phyloP scores from a whole-genome alignment of 2,888 invertebrate genomes.

The Ethmia dodecea region DNA sequence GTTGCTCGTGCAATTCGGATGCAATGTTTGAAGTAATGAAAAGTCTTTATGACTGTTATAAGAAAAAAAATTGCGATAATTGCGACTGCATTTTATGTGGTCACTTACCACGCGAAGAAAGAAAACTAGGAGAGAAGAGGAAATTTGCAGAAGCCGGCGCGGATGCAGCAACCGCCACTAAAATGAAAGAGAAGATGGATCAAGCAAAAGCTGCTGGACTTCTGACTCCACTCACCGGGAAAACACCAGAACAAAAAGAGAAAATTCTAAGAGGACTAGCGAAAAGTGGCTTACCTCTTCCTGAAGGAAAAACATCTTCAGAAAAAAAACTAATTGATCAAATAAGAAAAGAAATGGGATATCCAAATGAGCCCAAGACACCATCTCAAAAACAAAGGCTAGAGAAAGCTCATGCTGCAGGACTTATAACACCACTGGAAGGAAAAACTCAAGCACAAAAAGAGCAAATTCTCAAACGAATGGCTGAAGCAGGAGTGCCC shows the following conservation, averaged over 20 bases:
- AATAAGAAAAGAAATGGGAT: slow-evolving; percentile 19
- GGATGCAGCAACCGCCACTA: slow-evolving; percentile 8
- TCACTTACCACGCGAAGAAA: slow-evolving; percentile 33
- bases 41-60: slow-evolving; percentile 56
- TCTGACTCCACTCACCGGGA: slow-evolving; percentile 22
- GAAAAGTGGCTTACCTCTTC: slow-evolving; percentile 18
- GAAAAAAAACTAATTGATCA: slow-evolving; percentile 26
- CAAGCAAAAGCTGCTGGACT: slow-evolving; percentile 18
- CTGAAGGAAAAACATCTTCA: slow-evolving; percentile 22
- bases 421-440: slow-evolving; percentile 26
- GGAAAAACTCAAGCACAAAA: slow-evolving; percentile 27
- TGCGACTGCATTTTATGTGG: slow-evolving; percentile 55
- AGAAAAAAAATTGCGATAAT: slow-evolving; percentile 52
- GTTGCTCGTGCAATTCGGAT: slow-evolving; percentile 56
- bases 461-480: slow-evolving; percentile 20
- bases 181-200: slow-evolving; percentile 19
- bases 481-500: slow-evolving; percentile 21
- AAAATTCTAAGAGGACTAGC: slow-evolving; percentile 18
- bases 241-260: slow-evolving; percentile 26
- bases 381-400: slow-evolving; percentile 22
- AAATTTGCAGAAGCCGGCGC: slow-evolving; percentile 19
- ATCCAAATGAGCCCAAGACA: slow-evolving; percentile 22
- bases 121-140: slow-evolving; percentile 23
- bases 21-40: slow-evolving; percentile 66
- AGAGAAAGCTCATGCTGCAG: slow-evolving; percentile 25